phyloP scores from a whole-genome alignment of 2,113 vertebrate species.

The Corythornis cristatus region DNA sequence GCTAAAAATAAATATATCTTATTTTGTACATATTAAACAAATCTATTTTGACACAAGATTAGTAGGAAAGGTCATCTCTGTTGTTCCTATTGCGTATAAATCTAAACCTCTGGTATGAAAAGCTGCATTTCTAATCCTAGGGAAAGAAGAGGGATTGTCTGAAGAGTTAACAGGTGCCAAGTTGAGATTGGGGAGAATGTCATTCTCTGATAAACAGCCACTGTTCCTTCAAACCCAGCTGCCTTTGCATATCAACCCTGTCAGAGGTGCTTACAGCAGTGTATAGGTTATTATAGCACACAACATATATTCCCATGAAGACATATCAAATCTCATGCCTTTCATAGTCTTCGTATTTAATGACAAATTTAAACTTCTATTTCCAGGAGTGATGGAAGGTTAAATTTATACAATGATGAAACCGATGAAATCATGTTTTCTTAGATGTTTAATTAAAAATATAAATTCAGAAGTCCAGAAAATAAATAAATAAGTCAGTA shows the following conservation, averaged over 20 bases:
- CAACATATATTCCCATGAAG: neutral
- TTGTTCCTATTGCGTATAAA: neutral
- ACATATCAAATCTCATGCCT: neutral
- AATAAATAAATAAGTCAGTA: neutral
- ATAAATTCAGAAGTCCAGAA: neutral
- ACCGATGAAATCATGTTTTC: neutral
- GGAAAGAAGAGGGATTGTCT: conserved; percentile 25
- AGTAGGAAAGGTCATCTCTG: conserved; percentile 13
- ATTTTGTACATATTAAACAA: neutral
- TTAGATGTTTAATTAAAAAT: neutral
- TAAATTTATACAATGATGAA: neutral
- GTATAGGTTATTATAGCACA: neutral
- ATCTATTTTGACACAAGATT: neutral
- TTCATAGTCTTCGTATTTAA: neutral
- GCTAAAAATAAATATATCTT: neutral
- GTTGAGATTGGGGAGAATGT: conserved; percentile 35
- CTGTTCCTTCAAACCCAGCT: conserved; percentile 28
- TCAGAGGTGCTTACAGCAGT: conserved; percentile 16
- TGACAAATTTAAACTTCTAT: neutral
- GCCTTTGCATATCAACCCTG: conserved; percentile 33
- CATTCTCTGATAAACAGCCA: conserved; percentile 26
- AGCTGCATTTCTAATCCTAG: conserved; percentile 30
- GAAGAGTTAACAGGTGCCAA: conserved; percentile 21
- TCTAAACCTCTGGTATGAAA: conserved; percentile 3
- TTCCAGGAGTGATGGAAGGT: neutral